These are phyloP conservation scores for Papilio xuthus DNA, from an alignment of 1,140 invertebrate species.

Conservation along the genomic window DNA sequence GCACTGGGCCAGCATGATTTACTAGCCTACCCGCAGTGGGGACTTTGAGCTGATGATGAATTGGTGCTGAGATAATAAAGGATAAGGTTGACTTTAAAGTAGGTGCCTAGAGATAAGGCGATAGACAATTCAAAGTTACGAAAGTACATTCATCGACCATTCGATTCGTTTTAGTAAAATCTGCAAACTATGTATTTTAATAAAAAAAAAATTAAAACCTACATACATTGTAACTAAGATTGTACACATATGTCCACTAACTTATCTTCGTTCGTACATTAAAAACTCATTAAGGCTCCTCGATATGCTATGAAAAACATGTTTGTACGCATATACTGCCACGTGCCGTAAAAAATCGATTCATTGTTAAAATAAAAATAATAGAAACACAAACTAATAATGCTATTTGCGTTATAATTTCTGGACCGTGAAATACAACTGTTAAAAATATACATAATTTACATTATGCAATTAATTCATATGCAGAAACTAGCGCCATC, in stretches of 20 bases:
- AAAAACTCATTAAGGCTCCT: slow-evolving; percentile 16
- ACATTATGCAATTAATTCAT: neutral
- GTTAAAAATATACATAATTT: neutral
- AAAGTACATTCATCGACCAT: no score
- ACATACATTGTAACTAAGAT: neutral
- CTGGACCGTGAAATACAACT: neutral
- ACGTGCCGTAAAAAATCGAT: slow-evolving; percentile 12
- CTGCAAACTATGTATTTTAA: no score
- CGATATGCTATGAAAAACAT: slow-evolving; percentile 1
- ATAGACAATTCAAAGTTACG: no score
- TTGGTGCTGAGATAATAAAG: no score
- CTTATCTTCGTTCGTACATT: neutral
- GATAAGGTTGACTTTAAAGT: no score
- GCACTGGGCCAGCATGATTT: no score
- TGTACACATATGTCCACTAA: neutral
- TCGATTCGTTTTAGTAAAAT: no score
- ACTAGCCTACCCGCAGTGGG: no score
- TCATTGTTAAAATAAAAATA: neutral
- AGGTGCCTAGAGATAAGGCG: no score
- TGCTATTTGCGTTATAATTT: neutral
- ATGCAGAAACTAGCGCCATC: neutral
- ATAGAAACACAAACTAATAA: slow-evolving; percentile 12
- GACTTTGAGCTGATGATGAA: no score
- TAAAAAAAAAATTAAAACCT: neutral
- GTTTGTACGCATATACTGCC: slow-evolving; percentile 10